Conservation (phyloP, 2,113 vertebrate genomes). For the Oncorhynchus masou region DNA sequence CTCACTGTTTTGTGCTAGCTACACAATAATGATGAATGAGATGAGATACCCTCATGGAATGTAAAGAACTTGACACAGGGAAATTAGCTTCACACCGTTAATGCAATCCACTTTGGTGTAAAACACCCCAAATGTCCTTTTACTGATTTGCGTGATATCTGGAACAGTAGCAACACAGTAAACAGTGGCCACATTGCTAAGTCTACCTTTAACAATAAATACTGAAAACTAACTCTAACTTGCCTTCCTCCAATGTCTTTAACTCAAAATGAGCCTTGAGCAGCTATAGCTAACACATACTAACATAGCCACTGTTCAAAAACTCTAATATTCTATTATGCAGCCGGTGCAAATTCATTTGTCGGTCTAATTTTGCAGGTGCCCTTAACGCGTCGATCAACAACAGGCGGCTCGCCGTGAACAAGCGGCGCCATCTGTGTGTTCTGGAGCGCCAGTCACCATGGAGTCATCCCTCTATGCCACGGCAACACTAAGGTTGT, state of each 20-base stretch:
- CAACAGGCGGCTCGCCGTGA: conserved; percentile 50
- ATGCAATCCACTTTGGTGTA: too few relatives aligned
- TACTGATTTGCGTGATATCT: background rate
- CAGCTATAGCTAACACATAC: conserved; percentile 19
- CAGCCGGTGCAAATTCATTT: conserved; percentile 63
- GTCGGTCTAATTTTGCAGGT: conserved; percentile 70
- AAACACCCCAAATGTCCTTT: too few relatives aligned
- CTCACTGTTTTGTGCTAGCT: background rate
- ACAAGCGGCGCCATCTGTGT: conserved; percentile 69
- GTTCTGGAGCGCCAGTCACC: conserved; percentile 50
- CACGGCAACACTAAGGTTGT: conserved; percentile 14
- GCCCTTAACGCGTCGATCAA: conserved; percentile 61
- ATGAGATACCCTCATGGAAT: too few relatives aligned
- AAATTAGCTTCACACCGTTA: too few relatives aligned
- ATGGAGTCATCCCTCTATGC: conserved; percentile 56
- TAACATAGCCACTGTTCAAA: conserved; percentile 36
- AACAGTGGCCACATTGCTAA: too few relatives aligned
- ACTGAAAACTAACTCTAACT: too few relatives aligned
- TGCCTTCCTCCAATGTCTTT: background rate
- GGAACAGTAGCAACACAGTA: background rate
- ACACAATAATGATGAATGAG: too few relatives aligned
- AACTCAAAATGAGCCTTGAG: background rate
- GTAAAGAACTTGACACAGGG: too few relatives aligned
- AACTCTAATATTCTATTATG: conserved; percentile 58
- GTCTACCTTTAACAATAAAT: too few relatives aligned